These are phyloP conservation scores for Corythornis leucogaster DNA, from an alignment of 2,797 vertebrate genomes.

Conservation along the genomic window DNA sequence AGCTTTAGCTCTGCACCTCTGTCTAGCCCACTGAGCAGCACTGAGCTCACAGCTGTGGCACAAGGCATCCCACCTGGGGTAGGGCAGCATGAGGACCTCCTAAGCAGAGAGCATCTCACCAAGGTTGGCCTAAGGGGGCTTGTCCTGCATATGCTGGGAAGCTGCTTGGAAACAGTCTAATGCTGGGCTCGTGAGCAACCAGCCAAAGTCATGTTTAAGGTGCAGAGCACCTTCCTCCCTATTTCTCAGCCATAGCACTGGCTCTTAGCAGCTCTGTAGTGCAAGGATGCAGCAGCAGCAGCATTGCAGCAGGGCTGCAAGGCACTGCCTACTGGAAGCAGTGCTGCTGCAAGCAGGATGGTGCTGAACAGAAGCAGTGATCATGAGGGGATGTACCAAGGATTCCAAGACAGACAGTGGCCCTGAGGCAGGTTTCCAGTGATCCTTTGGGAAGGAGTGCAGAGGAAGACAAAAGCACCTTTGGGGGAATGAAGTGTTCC, in stretches of 20 bases:
- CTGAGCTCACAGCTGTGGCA: neutral
- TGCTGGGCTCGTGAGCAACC: neutral
- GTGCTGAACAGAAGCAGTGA: neutral
- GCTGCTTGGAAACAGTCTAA: neutral
- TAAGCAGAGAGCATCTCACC: neutral
- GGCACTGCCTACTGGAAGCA: rapidly evolving
- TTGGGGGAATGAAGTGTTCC: neutral
- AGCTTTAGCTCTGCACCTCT: neutral
- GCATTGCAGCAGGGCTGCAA: neutral
- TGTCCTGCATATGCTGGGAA: neutral
- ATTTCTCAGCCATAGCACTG: neutral
- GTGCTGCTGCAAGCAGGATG: neutral
- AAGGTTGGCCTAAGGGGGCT: neutral
- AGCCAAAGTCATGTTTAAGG: neutral
- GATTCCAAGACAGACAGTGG: neutral
- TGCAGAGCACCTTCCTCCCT: neutral
- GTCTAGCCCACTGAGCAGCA: neutral
- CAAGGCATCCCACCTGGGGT: neutral
- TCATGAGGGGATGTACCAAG: neutral
- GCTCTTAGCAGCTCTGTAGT: neutral
- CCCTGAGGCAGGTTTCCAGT: neutral
- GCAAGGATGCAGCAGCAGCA: neutral
- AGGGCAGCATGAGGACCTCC: neutral
- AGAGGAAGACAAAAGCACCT: neutral
- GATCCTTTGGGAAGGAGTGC: neutral